These are phyloP conservation scores for Julus scanicus DNA, from an alignment of 2,888 invertebrate genomes.

Conservation along the genomic window DNA sequence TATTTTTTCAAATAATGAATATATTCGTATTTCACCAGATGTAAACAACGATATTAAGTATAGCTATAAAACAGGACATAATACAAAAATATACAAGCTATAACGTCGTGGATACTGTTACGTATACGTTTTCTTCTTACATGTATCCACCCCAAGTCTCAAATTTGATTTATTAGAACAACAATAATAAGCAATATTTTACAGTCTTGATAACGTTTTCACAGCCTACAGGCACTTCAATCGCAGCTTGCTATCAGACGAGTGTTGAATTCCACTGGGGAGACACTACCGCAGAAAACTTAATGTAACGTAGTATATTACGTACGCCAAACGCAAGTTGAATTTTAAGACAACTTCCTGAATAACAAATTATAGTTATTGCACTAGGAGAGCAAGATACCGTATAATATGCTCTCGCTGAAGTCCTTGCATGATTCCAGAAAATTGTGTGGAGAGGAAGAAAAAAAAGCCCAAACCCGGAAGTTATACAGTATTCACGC, in stretches of 20 bases:
- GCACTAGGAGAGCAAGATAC: not conserved
- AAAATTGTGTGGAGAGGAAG: not conserved
- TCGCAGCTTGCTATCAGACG: not conserved
- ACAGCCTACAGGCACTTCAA: not conserved
- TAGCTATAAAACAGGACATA: not conserved
- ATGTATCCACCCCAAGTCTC: not conserved
- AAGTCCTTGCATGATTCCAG: not conserved
- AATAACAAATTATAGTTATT: not conserved
- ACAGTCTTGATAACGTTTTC: not conserved
- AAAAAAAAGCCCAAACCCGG: not conserved
- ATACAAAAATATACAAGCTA: not conserved
- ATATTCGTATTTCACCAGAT: not conserved
- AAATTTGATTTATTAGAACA: slow-evolving; percentile 5
- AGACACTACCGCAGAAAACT: not conserved
- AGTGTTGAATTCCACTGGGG: not conserved
- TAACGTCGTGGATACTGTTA: not conserved
- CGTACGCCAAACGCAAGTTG: slow-evolving; percentile 4
- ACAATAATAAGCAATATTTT: not conserved
- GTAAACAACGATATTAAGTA: not conserved
- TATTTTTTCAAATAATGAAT: not conserved
- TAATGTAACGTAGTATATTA: not conserved
- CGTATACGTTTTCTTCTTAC: not conserved
- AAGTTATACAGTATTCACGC: not conserved
- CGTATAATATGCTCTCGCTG: not conserved
- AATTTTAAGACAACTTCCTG: slow-evolving; percentile 32